Percentiles rank a stretch among this genome's conserved stretches.
phyloP scores from a whole-genome alignment of 2,113 vertebrate species.

The Loxodonta africana region DNA sequence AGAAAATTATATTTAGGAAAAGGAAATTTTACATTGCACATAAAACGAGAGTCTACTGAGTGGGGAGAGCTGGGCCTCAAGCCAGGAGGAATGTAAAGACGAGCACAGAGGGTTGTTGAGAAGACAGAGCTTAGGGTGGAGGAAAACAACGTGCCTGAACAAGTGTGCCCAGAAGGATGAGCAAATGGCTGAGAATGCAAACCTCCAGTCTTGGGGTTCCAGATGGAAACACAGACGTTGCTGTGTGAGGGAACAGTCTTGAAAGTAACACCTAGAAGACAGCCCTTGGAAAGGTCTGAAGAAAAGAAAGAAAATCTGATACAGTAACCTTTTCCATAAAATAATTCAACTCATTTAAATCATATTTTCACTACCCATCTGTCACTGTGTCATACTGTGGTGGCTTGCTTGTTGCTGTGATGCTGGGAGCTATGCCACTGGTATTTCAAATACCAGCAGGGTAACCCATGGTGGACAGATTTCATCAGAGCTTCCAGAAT shows the following conservation, averaged over 20 bases:
- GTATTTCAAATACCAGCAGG: too few relatives aligned
- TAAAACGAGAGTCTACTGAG: not conserved
- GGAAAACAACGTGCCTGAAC: not conserved
- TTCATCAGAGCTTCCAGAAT: too few relatives aligned
- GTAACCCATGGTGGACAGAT: too few relatives aligned
- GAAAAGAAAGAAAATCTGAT: not conserved
- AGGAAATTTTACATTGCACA: not conserved
- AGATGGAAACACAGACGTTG: not conserved
- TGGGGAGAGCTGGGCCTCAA: not conserved
- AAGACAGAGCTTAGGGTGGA: fast-evolving
- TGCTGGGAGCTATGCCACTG: too few relatives aligned
- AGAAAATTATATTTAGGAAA: slow-evolving; percentile 24
- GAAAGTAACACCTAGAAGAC: not conserved
- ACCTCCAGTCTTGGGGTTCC: not conserved
- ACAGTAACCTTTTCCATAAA: not conserved
- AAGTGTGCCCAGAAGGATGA: not conserved
- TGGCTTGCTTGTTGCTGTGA: too few relatives aligned
- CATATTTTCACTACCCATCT: not conserved
- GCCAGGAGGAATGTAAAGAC: not conserved
- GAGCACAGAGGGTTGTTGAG: fast-evolving
- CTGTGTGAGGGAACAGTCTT: not conserved
- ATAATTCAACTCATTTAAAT: not conserved
- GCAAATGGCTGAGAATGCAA: not conserved
- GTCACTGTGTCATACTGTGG: too few relatives aligned
- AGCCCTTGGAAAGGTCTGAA: not conserved